These are phyloP conservation scores for Syngnathus scovelli DNA, from an alignment of 2,113 vertebrate species.

Conservation along the genomic window DNA sequence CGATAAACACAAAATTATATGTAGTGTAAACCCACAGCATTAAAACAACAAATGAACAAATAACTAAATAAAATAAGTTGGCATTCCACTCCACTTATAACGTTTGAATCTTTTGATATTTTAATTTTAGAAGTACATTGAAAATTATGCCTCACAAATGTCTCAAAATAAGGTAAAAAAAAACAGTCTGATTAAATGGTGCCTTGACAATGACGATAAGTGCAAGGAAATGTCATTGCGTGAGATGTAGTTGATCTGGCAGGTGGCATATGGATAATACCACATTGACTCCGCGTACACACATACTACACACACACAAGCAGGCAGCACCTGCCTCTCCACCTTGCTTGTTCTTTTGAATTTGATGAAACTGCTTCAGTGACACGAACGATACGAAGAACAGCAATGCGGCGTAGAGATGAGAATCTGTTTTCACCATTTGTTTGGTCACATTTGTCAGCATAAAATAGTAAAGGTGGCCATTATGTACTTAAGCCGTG, in stretches of 20 bases:
- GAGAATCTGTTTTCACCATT: neutral
- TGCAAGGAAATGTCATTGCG: slow-evolving; percentile 43
- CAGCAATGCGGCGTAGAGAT: neutral
- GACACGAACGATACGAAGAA: slow-evolving; percentile 7
- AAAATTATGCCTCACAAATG: neutral
- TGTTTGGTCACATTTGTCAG: neutral
- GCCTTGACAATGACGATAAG: slow-evolving; percentile 23
- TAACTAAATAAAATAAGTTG: neutral
- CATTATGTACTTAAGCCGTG: slow-evolving; percentile 4
- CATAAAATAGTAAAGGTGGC: neutral
- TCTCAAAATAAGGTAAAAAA: neutral
- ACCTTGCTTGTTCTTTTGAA: slow-evolving; percentile 7
- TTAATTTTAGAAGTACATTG: neutral
- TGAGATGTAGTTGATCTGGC: slow-evolving; percentile 43
- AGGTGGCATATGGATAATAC: slow-evolving; percentile 54
- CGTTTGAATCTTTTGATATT: neutral
- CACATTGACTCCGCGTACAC: slow-evolving; percentile 39
- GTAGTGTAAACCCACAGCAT: too few relatives aligned
- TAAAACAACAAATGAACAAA: neutral
- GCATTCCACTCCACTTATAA: neutral
- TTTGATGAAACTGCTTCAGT: slow-evolving; percentile 11
- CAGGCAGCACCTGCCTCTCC: slow-evolving; percentile 34
- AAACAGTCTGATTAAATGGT: slow-evolving; percentile 3
- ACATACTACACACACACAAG: slow-evolving; percentile 6
- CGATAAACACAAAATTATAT: too few relatives aligned